Evolutionary conservation across 2,797 vertebrate species (phyloP), one percentile per base, ranked within the genome.

Genomic region (Meda fulgida): DNA sequence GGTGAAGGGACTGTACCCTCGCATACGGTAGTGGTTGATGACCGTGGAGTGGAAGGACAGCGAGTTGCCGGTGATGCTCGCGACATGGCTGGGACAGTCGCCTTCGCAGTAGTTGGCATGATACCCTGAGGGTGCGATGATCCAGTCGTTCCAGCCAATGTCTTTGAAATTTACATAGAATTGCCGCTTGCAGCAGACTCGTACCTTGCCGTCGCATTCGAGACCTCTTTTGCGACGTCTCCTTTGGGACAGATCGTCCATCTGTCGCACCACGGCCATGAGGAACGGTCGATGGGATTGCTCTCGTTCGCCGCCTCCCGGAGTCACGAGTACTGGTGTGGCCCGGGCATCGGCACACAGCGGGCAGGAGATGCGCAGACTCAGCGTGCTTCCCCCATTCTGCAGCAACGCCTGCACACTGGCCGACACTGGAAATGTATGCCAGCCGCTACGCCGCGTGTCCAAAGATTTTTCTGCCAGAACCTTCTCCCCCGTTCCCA

Each of bases 61-160:
- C 0, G 97, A 96, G 23, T 97, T 97, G 21, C 97, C 97, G 0
- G 96, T 96, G 6, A 97, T 97, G 91, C 98, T 97, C 4, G 97
- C 96, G 92, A 97, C 96, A 18, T 99, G 97, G 86, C 96, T 97
- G 5, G 98, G 97, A 87, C 98, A 99, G 89, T 99, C 98, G 1
- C 98, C 98, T 94, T 99, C 98, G 0, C 98, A 99, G 94, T 99
- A 99, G 94, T 99, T 99, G 93, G 97, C 98, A 0, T 99, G 94
- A 95, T 99, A 99, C 66, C 98, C 98, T 0, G 96, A 94, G 31
- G 98, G 98, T 0, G 98, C 98, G 73, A 99, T 99, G 97, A 99
- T 99, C 98, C 98, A 99, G 94, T 99, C 97, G 87, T 96, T 99
- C 98, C 98, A 99, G 91, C 98, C 97, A 46, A 99, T 99, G 91